phyloP scores from a whole-genome alignment of 64 coral and sea anemone species.

The Trachythela sp. region DNA sequence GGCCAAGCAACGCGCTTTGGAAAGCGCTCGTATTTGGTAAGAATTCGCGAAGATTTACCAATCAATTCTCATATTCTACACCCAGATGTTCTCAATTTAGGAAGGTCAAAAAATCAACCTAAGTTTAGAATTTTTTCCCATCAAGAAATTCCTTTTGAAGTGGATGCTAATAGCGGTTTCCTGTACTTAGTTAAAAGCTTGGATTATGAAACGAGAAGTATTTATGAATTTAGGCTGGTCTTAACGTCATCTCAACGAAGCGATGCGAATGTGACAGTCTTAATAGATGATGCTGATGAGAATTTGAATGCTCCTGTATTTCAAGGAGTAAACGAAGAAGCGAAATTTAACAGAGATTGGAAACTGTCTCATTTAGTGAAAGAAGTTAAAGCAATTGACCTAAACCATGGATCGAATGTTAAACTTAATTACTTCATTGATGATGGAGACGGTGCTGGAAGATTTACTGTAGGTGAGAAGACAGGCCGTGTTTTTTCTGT shows the following conservation, averaged over 20 bases:
- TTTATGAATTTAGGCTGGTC: constrained; percentile 40
- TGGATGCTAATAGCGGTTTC: constrained; percentile 76
- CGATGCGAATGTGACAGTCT: constrained; percentile 46
- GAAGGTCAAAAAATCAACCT: not conserved
- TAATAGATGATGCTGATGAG: constrained; percentile 60
- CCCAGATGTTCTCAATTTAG: not conserved
- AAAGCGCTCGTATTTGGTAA: constrained; percentile 61
- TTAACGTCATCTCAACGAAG: not conserved
- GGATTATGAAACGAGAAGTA: constrained; percentile 51
- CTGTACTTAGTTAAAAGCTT: constrained; percentile 66
- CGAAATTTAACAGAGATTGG: constrained; percentile 43
- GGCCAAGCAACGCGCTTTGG: constrained; percentile 22
- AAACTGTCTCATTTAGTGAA: not conserved
- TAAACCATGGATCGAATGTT: constrained; percentile 52
- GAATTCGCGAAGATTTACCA: constrained; percentile 84
- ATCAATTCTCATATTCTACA: constrained; percentile 57
- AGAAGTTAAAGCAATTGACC: constrained; percentile 58
- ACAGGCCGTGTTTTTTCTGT: constrained; percentile 49
- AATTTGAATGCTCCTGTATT: constrained; percentile 72
- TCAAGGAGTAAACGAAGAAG: constrained; percentile 7
- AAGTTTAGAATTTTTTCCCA: constrained; percentile 1
- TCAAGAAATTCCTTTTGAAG: constrained; percentile 59
- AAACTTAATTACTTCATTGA: constrained; percentile 49
- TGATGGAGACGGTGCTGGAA: constrained; percentile 64
- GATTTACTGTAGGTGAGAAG: constrained; percentile 57